Conservation (phyloP, 2,797 vertebrate species). For the Melanotaenia trifasciata region DNA sequence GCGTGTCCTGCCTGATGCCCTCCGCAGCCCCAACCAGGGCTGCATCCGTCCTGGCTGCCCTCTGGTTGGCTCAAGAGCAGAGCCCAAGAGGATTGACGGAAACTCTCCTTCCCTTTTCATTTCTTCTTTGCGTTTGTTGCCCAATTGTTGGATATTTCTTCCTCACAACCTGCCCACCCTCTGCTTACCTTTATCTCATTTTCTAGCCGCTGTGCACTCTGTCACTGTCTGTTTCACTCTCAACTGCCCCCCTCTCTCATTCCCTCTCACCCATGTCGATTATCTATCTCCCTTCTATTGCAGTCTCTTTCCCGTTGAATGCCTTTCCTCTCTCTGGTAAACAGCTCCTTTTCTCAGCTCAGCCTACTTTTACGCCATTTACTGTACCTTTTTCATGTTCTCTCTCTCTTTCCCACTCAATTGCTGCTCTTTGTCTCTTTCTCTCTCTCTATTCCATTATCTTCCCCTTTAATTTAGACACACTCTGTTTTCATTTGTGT, state of each 20-base stretch:
- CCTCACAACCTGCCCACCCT: constrained; percentile 56
- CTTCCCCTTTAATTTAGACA: constrained; percentile 66
- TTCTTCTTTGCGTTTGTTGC: constrained; percentile 40
- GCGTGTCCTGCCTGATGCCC: constrained; percentile 67
- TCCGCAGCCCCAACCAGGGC: constrained; percentile 59
- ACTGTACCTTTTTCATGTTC: constrained; percentile 54
- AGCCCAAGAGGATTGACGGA: constrained; percentile 19
- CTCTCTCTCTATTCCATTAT: constrained; percentile 61
- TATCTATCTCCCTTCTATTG: constrained; percentile 66
- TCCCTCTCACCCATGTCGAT: constrained; percentile 68
- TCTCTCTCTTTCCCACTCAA: constrained; percentile 47
- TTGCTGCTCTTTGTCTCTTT: constrained; percentile 56
- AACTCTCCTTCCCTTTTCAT: constrained; percentile 25
- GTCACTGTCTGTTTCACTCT: constrained; percentile 76
- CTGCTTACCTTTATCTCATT: constrained; percentile 69
- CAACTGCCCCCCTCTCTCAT: constrained; percentile 54
- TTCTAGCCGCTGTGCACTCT: constrained; percentile 60
- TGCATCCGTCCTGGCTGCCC: constrained; percentile 65
- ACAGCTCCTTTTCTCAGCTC: constrained; percentile 67
- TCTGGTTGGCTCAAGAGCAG: constrained; percentile 54
- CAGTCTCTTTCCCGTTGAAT: constrained; percentile 52
- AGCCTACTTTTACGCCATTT: constrained; percentile 60
- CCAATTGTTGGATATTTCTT: constrained; percentile 59
- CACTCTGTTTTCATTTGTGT: constrained; percentile 56
- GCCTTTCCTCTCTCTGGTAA: constrained; percentile 62